These are phyloP conservation scores for Caenorhabditis sp. DNA, from an alignment of 2,888 invertebrate species.

Conservation along the genomic window DNA sequence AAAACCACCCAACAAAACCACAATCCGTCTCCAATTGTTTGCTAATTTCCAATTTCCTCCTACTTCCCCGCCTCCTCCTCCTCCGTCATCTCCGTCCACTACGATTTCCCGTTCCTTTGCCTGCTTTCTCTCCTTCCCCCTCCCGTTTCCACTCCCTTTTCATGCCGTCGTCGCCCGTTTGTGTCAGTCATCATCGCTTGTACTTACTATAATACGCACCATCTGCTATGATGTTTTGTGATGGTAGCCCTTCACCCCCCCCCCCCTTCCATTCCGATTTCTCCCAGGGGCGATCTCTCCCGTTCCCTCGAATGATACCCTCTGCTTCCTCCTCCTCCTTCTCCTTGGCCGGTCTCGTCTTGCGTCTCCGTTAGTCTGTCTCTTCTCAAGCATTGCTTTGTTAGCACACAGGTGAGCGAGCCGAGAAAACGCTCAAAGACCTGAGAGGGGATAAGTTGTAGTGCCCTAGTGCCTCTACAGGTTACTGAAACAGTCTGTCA, in stretches of 20 bases:
- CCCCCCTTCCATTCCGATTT: too few species aligned
- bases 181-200: constrained; percentile 64
- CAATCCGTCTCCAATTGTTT: constrained; percentile 55
- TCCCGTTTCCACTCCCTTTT: constrained; percentile 53
- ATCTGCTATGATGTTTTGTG: constrained; percentile 58
- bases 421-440: constrained; percentile 55
- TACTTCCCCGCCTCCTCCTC: constrained; percentile 36
- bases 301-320: too few species aligned
- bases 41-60: constrained; percentile 57
- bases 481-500: constrained; percentile 22
- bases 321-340: constrained; percentile 22
- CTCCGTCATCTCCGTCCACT: constrained; percentile 54
- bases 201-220: constrained; percentile 64
- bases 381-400: constrained; percentile 58
- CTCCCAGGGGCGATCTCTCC: constrained; percentile 29
- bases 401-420: constrained; percentile 60
- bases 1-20: constrained; percentile 32
- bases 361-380: constrained; percentile 29
- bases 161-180: constrained; percentile 58
- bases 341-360: constrained; percentile 35
- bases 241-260: constrained; percentile 47
- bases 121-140: too few species aligned
- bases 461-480: not conserved
- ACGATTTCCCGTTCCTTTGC: constrained; percentile 59
- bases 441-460: constrained; percentile 19